These are phyloP conservation scores for Parthenolecanium corni DNA, from an alignment of 2,888 invertebrate species.

Conservation along the genomic window DNA sequence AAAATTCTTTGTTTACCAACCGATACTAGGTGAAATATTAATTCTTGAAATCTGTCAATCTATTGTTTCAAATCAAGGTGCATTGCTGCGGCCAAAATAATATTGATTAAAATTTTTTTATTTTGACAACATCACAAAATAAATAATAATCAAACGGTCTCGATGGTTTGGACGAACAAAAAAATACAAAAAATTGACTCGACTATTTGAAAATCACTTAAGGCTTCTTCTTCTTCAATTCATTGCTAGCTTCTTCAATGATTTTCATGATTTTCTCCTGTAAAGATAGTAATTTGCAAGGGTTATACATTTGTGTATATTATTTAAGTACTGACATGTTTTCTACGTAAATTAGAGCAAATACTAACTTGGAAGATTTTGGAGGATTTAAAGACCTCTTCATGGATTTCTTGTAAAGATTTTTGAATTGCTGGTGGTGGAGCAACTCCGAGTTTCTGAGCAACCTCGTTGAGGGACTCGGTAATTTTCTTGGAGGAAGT, in stretches of 20 bases:
- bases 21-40: too few relatives aligned
- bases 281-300: neutral
- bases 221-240: slow-evolving; percentile 4
- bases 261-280: slow-evolving; percentile 2
- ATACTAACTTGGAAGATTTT: neutral
- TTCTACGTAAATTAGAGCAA: too few relatives aligned
- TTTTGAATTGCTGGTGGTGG: neutral
- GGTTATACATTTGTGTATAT: neutral
- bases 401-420: neutral
- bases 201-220: neutral
- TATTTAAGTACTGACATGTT: too few relatives aligned
- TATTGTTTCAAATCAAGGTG: too few relatives aligned
- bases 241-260: neutral
- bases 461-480: neutral
- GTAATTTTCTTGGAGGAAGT: neutral
- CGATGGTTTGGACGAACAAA: neutral
- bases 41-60: too few relatives aligned
- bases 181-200: neutral
- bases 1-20: too few relatives aligned
- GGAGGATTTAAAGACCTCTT: slow-evolving; percentile 5
- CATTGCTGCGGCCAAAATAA: too few relatives aligned
- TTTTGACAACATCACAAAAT: neutral
- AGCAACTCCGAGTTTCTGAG: neutral
- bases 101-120: neutral
- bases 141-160: neutral